A percentile compares a stretch with the other conserved stretches of the same genome.
Evolutionary conservation across 2,113 vertebrate species (phyloP).

Genomic region (Mobula hypostoma): DNA sequence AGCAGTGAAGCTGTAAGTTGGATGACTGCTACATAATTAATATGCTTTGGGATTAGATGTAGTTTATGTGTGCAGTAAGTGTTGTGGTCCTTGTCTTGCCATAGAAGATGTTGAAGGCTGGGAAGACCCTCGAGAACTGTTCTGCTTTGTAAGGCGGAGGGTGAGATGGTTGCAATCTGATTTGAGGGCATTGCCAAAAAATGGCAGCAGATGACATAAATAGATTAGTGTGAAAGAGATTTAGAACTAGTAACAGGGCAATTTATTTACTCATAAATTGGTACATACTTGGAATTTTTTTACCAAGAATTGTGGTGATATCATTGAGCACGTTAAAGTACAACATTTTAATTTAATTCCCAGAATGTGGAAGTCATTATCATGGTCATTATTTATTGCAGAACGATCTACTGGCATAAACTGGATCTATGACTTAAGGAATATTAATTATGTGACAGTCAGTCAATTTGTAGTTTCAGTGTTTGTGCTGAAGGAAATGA

Average conservation of each 20-base stretch:
- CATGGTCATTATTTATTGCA: too few species aligned
- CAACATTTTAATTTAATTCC: neutral
- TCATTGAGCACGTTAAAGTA: neutral
- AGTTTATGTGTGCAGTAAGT: neutral
- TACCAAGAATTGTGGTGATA: neutral
- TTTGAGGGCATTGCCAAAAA: neutral
- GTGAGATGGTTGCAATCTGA: neutral
- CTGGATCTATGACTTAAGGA: too few species aligned
- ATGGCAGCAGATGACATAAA: neutral
- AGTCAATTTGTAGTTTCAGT: too few species aligned
- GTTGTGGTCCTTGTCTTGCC: neutral
- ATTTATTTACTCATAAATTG: neutral
- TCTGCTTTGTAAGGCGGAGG: neutral
- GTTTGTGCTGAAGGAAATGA: too few species aligned
- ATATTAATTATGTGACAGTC: too few species aligned
- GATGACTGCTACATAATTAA: neutral
- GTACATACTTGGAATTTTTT: neutral
- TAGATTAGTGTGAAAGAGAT: neutral
- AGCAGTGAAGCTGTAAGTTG: neutral
- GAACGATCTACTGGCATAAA: too few species aligned
- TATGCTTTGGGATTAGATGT: neutral
- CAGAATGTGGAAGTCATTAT: too few species aligned
- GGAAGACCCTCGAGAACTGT: neutral
- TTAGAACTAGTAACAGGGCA: neutral
- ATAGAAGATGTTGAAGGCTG: neutral